These are phyloP conservation scores for Furcifer pardalis DNA, from an alignment of 2,797 vertebrate species.

Conservation along the genomic window DNA sequence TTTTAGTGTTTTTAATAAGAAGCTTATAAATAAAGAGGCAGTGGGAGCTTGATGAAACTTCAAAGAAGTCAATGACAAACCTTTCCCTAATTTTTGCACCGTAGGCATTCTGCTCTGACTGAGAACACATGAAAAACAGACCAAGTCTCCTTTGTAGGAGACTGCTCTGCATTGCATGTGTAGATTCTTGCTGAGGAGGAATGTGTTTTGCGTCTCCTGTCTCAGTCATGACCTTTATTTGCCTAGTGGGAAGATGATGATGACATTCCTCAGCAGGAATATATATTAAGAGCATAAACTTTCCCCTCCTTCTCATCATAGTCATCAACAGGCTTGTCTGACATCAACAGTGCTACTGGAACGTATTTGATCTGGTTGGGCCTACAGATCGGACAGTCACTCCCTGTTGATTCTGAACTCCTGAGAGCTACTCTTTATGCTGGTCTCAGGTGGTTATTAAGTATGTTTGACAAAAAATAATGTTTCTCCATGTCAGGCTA, in stretches of 20 bases:
- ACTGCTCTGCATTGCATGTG: accelerated
- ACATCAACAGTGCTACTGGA: background rate
- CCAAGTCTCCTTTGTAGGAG: background rate
- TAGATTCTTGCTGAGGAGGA: constrained; percentile 34
- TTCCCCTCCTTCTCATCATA: constrained; percentile 26
- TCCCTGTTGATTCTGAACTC: constrained; percentile 31
- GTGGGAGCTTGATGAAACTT: background rate
- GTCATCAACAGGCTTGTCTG: background rate
- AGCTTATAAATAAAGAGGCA: background rate
- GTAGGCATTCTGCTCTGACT: constrained; percentile 30
- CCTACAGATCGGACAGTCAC: constrained; percentile 7
- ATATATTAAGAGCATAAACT: constrained; percentile 20
- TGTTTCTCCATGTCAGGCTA: constrained; percentile 64
- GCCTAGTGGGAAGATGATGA: constrained; percentile 45
- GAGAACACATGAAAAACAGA: constrained; percentile 22
- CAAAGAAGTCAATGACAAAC: constrained; percentile 29
- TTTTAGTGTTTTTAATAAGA: background rate
- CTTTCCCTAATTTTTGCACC: background rate
- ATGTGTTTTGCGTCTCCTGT: constrained; percentile 16
- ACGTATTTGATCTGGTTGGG: constrained; percentile 46
- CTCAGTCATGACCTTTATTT: constrained; percentile 48
- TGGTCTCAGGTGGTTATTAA: constrained; percentile 37
- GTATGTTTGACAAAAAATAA: constrained; percentile 53
- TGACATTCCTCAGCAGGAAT: constrained; percentile 41
- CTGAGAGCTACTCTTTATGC: constrained; percentile 67